phyloP scores from a whole-genome alignment of 2,888 invertebrate genomes.

The Suillia variegata region DNA sequence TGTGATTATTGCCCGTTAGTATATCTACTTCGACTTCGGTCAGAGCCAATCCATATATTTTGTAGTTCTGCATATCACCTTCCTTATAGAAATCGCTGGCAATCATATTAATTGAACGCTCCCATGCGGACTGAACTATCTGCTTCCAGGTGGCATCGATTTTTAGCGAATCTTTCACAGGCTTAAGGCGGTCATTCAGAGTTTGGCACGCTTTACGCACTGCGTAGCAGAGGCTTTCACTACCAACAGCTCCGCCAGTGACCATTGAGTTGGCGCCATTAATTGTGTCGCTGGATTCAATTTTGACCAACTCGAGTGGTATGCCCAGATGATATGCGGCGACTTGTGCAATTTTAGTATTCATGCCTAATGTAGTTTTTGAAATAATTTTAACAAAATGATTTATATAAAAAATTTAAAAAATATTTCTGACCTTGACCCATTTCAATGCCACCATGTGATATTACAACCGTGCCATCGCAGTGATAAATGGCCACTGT shows the following conservation, averaged over 20 bases:
- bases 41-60: conserved; percentile 68
- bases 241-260: conserved; percentile 73
- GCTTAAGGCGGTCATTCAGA: conserved; percentile 66
- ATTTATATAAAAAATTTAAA: too few relatives aligned
- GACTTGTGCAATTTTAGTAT: conserved; percentile 75
- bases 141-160: conserved; percentile 63
- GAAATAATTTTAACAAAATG: too few relatives aligned
- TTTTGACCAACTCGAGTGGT: conserved; percentile 68
- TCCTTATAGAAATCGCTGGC: conserved; percentile 65
- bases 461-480: conserved; percentile 72
- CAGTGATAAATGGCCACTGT: conserved; percentile 70
- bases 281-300: conserved; percentile 70
- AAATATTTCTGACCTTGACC: conserved; percentile 82
- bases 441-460: conserved; percentile 74
- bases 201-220: conserved; percentile 69
- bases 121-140: conserved; percentile 64
- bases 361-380: conserved; percentile 40
- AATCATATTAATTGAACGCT: conserved; percentile 65
- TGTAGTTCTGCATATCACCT: conserved; percentile 65
- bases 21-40: conserved; percentile 78
- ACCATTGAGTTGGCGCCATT: conserved; percentile 69
- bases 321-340: conserved; percentile 73
- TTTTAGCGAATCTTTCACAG: conserved; percentile 52
- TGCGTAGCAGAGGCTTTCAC: conserved; percentile 68
- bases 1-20: conserved; percentile 74